Base-by-base conservation (phyloP, 2,888 invertebrate genomes). In the Patella pellucida region DNA sequence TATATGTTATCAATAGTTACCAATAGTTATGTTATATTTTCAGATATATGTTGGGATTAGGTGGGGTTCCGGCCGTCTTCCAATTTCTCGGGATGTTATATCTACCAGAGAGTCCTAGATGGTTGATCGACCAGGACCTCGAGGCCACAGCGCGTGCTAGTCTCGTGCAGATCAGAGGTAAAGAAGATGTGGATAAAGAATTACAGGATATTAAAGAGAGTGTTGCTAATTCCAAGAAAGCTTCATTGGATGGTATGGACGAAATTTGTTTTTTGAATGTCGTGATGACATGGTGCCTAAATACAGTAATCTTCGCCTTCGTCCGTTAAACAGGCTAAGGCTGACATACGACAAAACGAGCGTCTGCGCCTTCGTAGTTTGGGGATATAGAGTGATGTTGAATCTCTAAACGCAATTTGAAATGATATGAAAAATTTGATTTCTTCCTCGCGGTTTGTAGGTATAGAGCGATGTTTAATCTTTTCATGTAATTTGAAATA, bases 11-110 rank as follows among this genome's bases (percentile, higher is more conserved):
- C 12, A 31, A 23, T 16, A 16, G 23, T 54, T 56, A 56, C 16
- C 75, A 62, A 51, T 41, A 41, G 7, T 1, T 0, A 41, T 41
- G 41, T 41, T 41, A 41, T 41, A 41, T 41, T 71, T 85, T 56
- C 76, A 91, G 92, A 84, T 91, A 91, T 79, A 93, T 93, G 93
- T 85, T 93, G 70, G 93, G 92, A 1, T 82, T 93, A n/a, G 92
- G 92, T 9, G 92, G 90, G 1, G 83, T 93, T 3, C 93, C 93
- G 0, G 89, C 92, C 1, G 69, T 90, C 9, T 85, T 92, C 31
- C 92, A 93, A 84, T 91, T 93, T 71, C 77, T 92, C 50, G 92
- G 92, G 0, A 93, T 93, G 83, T 76, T 92, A n/a, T 79, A 91
- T 52, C 89, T 93, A 86, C 93, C 93, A 1, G 93, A 93, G 82